A percentile compares a stretch with the other conserved stretches of the same genome.
phyloP scores from a whole-genome alignment of 1,140 invertebrate genomes.

The Aphaenogaster rudis region DNA sequence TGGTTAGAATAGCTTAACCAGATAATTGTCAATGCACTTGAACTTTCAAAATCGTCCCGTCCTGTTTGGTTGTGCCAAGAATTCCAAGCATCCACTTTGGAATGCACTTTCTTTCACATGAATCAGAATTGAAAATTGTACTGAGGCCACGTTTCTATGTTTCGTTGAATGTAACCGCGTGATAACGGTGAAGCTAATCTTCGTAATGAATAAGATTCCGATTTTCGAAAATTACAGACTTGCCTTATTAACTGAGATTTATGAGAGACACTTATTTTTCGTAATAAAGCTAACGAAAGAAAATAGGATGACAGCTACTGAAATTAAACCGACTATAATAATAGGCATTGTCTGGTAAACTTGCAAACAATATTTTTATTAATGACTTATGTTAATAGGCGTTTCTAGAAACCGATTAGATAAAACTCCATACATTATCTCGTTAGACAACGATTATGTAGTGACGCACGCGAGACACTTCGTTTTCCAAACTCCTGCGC shows the following conservation, averaged over 20 bases:
- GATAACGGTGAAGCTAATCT: not conserved
- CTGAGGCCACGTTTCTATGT: not conserved
- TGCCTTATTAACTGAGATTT: not conserved
- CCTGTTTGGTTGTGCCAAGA: not conserved
- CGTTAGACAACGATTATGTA: not conserved
- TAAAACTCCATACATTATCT: not conserved
- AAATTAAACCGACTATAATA: not conserved
- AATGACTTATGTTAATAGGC: not conserved
- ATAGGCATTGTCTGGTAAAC: not conserved
- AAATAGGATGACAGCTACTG: not conserved
- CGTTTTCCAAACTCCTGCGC: not conserved
- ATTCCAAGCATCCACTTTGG: not conserved
- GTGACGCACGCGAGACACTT: not conserved
- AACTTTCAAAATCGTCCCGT: not conserved
- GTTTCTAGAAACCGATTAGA: constrained; percentile 1
- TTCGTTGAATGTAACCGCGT: not conserved
- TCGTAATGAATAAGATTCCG: not conserved
- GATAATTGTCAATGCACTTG: not conserved
- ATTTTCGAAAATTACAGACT: not conserved
- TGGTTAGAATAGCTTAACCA: not conserved
- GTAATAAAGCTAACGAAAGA: not conserved
- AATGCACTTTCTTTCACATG: not conserved
- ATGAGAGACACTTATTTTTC: not conserved
- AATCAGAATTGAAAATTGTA: constrained; percentile 9
- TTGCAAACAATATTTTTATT: not conserved